These are phyloP conservation scores for Emys orbicularis DNA, from an alignment of 2,797 vertebrate species.

Conservation along the genomic window DNA sequence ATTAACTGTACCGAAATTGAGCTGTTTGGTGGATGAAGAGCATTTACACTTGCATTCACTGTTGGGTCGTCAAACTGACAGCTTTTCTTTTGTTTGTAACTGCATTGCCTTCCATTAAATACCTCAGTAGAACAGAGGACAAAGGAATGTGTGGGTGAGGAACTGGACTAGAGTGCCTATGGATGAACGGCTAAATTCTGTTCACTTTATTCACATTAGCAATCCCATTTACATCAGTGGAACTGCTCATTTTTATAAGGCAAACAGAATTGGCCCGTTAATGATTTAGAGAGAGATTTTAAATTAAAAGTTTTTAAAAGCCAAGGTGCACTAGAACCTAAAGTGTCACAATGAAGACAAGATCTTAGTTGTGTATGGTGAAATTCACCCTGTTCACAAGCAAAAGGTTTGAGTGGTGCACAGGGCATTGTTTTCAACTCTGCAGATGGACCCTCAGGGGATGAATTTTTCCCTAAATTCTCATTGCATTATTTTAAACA, in stretches of 20 bases:
- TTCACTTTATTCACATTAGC: conserved; percentile 16
- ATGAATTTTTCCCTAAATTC: neutral
- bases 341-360: neutral
- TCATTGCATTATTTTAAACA: neutral
- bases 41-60: conserved; percentile 60
- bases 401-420: neutral
- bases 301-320: neutral
- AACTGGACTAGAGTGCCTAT: neutral
- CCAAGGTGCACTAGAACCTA: neutral
- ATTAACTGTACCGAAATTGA: conserved; percentile 66
- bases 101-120: conserved; percentile 64
- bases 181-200: conserved; percentile 2
- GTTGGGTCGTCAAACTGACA: conserved; percentile 69
- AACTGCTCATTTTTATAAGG: accelerated
- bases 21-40: conserved; percentile 53
- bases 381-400: neutral
- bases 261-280: neutral
- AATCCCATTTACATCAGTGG: conserved; percentile 20
- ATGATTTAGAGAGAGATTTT: neutral
- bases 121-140: conserved; percentile 53
- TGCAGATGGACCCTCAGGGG: neutral
- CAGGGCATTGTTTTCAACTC: too few relatives aligned
- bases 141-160: conserved; percentile 56
- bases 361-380: neutral
- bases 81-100: conserved; percentile 71